Conservation (phyloP, 2,888 invertebrate genomes). For the Drosophila testacea region DNA sequence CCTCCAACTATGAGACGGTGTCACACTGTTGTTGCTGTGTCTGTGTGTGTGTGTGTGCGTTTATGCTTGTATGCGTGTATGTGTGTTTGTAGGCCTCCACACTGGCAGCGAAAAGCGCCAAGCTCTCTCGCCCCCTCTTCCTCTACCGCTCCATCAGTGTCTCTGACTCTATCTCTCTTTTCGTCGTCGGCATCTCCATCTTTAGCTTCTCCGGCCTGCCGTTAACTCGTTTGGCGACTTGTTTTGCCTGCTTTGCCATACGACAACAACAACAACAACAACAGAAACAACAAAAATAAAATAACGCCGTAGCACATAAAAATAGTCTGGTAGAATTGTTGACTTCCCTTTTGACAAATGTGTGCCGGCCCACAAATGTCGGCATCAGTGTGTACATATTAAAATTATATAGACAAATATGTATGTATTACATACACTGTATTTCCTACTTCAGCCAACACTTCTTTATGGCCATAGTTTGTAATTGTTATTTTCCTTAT, state of each 20-base stretch:
- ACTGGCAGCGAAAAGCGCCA: slow-evolving; percentile 52
- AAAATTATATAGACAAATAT: slow-evolving; percentile 21
- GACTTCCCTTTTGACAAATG: slow-evolving; percentile 55
- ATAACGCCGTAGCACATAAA: slow-evolving; percentile 51
- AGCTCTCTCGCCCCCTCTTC: slow-evolving; percentile 12
- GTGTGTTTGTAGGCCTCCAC: slow-evolving; percentile 70
- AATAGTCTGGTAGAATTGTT: slow-evolving; percentile 63
- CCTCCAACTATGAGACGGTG: slow-evolving; percentile 28
- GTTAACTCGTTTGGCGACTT: slow-evolving; percentile 71
- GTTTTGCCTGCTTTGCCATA: slow-evolving; percentile 44
- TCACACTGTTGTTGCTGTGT: slow-evolving; percentile 46
- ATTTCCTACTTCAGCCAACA: slow-evolving; percentile 15
- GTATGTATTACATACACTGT: slow-evolving; percentile 7
- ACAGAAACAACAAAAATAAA: too few relatives aligned
- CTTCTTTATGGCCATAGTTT: slow-evolving; percentile 25
- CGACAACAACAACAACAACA: slow-evolving; percentile 11
- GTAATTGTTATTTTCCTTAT: neutral
- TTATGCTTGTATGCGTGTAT: slow-evolving; percentile 27
- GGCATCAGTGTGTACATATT: slow-evolving; percentile 43
- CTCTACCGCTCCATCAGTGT: slow-evolving; percentile 18
- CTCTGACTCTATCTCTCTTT: slow-evolving; percentile 9
- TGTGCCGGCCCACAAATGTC: slow-evolving; percentile 48
- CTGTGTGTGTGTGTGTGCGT: slow-evolving; percentile 1
- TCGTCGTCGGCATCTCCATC: slow-evolving; percentile 51
- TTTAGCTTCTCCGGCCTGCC: slow-evolving; percentile 36